Evolutionary conservation across 2,888 invertebrate genomes (phyloP), one percentile per base, ranked within the genome.

Genomic region (Laspeyria flexula): DNA sequence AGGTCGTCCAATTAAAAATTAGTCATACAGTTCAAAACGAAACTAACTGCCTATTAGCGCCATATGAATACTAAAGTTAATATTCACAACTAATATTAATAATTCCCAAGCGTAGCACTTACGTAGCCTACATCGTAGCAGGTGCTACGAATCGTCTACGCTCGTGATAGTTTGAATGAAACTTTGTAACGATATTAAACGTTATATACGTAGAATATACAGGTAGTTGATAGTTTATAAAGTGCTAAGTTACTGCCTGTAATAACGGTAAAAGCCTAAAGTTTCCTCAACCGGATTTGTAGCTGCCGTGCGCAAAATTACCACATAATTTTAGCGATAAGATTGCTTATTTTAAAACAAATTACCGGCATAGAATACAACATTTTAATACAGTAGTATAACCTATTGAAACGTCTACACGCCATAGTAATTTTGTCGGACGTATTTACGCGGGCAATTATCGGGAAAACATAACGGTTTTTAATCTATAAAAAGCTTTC

Each of bases 81-180:
- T 67, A 54, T 57, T 65, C 61, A 46, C 57, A 54, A 63, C 46
- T 61, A 66, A 64, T 70, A 64, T 65, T 71, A 65, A 58, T 54
- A 54, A 59, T 63, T 55, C 58, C 54, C 54, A 51, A 33, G 43
- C 65, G 72, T 62, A 73, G 67, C 61, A 42, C 59, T 59, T 50
- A 46, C 65, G 73, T 76, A 77, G 73, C 53, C 49, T 45, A 55
- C 60, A 47, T 48, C 69, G 80, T 79, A 83, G 81, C 74, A 75
- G 65, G 70, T 78, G 77, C 81, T 83, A 80, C 78, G 71, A 67
- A 73, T 54, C 59, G 54, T 41, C 73, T 75, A 77, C 72, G 71
- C 49, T 54, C 33, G 50, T 41, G 61, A 60, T 69, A 73, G 67
- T 74, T 75, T 75, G 66, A 81, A 77, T 75, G 70, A 74, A 79